Evolutionary conservation across 2,797 vertebrate genomes (phyloP).

Genomic region (Kryptolebias ocellatus): DNA sequence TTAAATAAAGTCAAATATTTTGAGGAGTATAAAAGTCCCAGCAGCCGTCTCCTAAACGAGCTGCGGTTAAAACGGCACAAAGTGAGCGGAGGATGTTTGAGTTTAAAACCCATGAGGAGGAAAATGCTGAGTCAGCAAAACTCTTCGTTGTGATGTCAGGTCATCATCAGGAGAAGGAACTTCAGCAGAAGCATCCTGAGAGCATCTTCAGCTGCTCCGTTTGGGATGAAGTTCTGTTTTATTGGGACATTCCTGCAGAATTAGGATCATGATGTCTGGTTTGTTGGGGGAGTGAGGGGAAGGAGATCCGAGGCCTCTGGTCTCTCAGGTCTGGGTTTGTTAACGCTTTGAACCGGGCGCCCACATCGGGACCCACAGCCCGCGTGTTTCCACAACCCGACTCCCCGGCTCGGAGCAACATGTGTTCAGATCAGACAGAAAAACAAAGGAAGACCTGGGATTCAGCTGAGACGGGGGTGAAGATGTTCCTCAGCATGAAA

Average conservation of each 20-base stretch:
- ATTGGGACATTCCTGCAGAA: not conserved
- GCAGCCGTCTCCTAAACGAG: no score
- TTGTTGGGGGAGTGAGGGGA: not conserved
- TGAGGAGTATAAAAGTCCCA: no score
- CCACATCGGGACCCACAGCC: conserved; percentile 67
- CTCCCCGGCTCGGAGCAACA: conserved; percentile 64
- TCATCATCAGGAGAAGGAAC: no score
- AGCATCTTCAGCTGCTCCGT: not conserved
- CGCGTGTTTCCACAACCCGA: conserved; percentile 65
- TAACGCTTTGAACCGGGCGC: conserved; percentile 69
- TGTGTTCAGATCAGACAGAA: conserved; percentile 72
- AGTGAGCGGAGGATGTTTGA: no score
- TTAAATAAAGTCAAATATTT: no score
- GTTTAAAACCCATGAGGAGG: no score
- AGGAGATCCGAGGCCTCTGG: not conserved
- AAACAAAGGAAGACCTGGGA: conserved; percentile 71
- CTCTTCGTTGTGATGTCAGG: no score
- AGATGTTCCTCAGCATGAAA: no score
- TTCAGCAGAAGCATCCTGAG: no score
- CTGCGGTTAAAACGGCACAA: no score
- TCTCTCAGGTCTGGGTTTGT: not conserved
- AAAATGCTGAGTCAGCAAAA: no score
- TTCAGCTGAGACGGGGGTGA: not conserved
- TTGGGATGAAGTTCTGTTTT: not conserved
- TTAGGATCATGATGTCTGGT: not conserved